Evolutionary conservation across 1,140 invertebrate genomes (phyloP), one percentile per base, ranked within the genome.

Genomic region (Apocrypta bakeri): DNA sequence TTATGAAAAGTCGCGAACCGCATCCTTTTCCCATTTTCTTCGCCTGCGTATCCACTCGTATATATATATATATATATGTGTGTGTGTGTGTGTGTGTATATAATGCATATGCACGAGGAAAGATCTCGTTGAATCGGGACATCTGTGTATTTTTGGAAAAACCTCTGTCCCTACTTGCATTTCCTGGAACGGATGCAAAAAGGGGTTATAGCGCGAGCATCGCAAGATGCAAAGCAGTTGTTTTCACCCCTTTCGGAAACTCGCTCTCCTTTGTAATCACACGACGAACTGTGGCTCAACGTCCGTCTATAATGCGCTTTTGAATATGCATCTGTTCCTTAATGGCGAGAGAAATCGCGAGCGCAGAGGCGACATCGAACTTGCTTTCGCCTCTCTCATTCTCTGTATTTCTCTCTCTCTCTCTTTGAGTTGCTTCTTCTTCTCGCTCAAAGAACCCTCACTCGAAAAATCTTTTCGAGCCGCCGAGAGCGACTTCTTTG

Each of bases 71-170:
- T 84, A 84, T 84, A 68, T 25, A 27, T 27, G 8, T 7, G 27
- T n/a, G 24, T 14, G 69, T 25, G 17, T 8, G 17, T 37, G 33
- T 33, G 25, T 73, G 25, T 64, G 24, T n/a, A 27, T 14, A 64
- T 27, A 9, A 69, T 31, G 9, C 33, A n/a, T 4, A 25, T 29
- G 33, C 33, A 40, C 37, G 37, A 69, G 66, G 76, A 78, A 69
- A 68, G 63, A 8, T 63, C 24, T 64, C 27, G 48, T 21, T 56
- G 48, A 56, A 25, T 66, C 61, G 82, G 81, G 86, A 87, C 88
- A 89, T 90, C 88, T 90, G 89, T 88, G 89, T 88, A 89, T 90
- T 88, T 88, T 85, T 71, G 86, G 80, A 73, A 87, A 86, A 76
- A 82, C 83, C 84, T 86, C 17, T 56, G 21, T 56, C 48, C 48